Evolutionary conservation across 2,797 vertebrate species (phyloP), one percentile per base, ranked within the genome.

Genomic region (Ctenosaura bakeri): DNA sequence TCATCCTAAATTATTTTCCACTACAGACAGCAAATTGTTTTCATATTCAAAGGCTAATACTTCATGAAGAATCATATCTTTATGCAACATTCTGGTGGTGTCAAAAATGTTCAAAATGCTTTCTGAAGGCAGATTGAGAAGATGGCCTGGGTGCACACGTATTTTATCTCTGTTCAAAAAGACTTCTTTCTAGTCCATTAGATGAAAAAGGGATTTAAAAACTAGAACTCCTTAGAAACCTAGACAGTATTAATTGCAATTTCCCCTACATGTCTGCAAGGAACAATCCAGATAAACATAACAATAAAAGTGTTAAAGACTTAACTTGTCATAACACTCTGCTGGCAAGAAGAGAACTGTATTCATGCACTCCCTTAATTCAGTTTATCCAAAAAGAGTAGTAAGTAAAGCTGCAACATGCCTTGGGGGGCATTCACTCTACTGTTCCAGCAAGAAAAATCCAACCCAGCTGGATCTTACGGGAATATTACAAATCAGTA

Each of bases 391-490:
- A 82, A 79, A 69, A 26, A 90, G 87, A 90, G 87, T 13, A 85
- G 84, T 69, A 42, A 89, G 66, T 83, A 93, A 90, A 71, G 88
- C 69, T 80, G 88, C 88, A 96, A 20, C 18, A 18, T 91, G 76
- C 89, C 92, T 90, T 93, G 88, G 73, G 82, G 89, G 91, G 73
- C 79, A 92, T 93, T 90, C 87, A 90, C 56, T 93, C 88, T 71
- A n/a, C 87, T 59, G 88, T 87, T 95, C 87, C 89, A 90, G 78
- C 88, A 80, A 89, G 92, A 95, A 93, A 93, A 91, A 91, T 92
- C 86, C 83, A 94, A 79, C 83, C 71, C 71, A 94, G 90, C 89
- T 90, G 89, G n/a, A 83, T 13, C 1, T 1, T 0, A 83, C 66
- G 79, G 56, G 81, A 89, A 80, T 88, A 91, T 66, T 90, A 90